A percentile compares a stretch with the other conserved stretches of the same genome.
phyloP scores from a whole-genome alignment of 2,113 vertebrate species.

The Leucopsar rothschildi region DNA sequence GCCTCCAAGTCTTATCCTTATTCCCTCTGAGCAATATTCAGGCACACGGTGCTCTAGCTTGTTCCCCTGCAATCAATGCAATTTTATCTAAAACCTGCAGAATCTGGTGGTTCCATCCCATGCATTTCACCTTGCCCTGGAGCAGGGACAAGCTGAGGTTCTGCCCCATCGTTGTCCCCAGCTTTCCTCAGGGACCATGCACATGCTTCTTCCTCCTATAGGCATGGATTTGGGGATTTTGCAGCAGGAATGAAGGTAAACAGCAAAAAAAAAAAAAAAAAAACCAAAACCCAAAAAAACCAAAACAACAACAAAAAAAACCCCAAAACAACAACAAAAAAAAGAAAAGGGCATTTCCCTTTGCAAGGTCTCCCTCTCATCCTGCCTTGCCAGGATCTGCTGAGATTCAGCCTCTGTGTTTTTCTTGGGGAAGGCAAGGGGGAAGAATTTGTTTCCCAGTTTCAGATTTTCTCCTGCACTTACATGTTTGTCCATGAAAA shows the following conservation, averaged over 20 bases:
- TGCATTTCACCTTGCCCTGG: neutral
- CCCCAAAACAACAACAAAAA: no score
- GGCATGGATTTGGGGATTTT: rapidly evolving
- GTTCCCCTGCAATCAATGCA: neutral
- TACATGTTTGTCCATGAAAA: constrained; percentile 10
- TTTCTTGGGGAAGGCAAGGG: neutral
- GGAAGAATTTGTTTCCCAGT: neutral
- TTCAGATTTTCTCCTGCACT: constrained; percentile 36
- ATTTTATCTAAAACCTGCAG: neutral
- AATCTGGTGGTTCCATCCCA: rapidly evolving
- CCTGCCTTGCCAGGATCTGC: neutral
- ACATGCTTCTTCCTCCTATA: rapidly evolving
- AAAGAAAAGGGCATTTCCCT: neutral
- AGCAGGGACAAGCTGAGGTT: neutral
- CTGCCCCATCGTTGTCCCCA: neutral
- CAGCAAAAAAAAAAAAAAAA: neutral
- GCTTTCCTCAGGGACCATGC: neutral
- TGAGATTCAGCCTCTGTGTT: neutral
- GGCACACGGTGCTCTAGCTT: neutral
- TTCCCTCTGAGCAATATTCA: neutral
- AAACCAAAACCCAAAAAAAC: no score
- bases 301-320: no score
- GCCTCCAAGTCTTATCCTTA: neutral
- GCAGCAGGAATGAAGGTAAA: neutral
- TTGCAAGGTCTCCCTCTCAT: neutral